phyloP scores from a whole-genome alignment of 2,797 vertebrate species.

The Microcaecilia unicolor region DNA sequence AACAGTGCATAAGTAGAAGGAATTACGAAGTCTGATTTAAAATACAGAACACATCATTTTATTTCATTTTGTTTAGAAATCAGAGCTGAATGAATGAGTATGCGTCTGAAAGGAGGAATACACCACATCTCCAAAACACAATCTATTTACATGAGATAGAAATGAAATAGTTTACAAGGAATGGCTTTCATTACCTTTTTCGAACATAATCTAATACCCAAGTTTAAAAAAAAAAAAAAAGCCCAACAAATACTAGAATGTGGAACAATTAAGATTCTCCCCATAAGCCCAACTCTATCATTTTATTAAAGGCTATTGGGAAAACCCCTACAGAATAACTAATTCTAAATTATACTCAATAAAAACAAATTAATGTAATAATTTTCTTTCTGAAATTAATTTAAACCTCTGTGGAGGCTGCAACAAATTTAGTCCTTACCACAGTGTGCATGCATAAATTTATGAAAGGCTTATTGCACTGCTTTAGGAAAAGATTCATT shows the following conservation, averaged over 20 bases:
- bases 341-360: constrained; percentile 65
- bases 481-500: constrained; percentile 60
- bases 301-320: constrained; percentile 68
- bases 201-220: constrained; percentile 39
- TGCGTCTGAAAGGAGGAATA: not conserved
- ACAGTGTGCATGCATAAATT: constrained; percentile 48
- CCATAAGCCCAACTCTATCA: constrained; percentile 61
- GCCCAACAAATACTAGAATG: constrained; percentile 50
- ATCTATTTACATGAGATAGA: not conserved
- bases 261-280: constrained; percentile 62
- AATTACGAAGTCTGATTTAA: not conserved
- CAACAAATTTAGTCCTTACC: constrained; percentile 61
- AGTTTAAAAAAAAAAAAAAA: constrained; percentile 48
- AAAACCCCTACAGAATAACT: constrained; percentile 61
- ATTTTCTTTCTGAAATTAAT: constrained; percentile 72
- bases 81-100: not conserved
- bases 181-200: constrained; percentile 36
- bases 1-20: constrained; percentile 11
- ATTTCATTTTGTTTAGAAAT: not conserved
- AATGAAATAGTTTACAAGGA: constrained; percentile 40
- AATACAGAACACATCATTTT: accelerated
- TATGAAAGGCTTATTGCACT: constrained; percentile 49
- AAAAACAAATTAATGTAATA: constrained; percentile 71
- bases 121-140: not conserved
- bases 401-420: constrained; percentile 59